phyloP scores from a whole-genome alignment of 64 coral and sea anemone genomes.

The Actinia tenebrosa region DNA sequence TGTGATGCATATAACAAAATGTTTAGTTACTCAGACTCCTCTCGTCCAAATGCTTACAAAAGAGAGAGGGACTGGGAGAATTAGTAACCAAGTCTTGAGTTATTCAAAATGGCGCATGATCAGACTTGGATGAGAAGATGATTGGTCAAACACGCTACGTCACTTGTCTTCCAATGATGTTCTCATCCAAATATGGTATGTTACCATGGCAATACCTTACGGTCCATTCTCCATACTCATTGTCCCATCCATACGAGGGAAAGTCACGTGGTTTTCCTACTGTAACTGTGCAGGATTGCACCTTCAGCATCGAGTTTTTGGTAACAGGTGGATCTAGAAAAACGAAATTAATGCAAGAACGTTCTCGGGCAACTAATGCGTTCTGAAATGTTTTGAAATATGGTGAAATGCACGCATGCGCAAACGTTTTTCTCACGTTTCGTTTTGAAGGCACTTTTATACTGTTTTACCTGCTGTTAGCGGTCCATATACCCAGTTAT shows the following conservation, averaged over 20 bases:
- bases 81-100: no score
- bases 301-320: constrained; percentile 41
- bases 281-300: constrained; percentile 13
- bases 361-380: no score
- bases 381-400: no score
- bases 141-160: no score
- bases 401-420: no score
- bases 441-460: no score
- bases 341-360: not conserved
- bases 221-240: constrained; percentile 52
- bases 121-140: no score
- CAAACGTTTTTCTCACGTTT: no score
- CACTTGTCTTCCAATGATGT: no score
- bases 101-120: no score
- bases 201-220: constrained; percentile 37
- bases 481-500: constrained; percentile 44
- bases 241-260: constrained; percentile 70
- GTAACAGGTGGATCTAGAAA: constrained; percentile 23
- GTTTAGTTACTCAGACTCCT: not conserved
- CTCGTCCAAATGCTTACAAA: no score
- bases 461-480: constrained; percentile 25
- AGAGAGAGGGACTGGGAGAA: no score
- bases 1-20: not conserved
- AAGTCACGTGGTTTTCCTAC: constrained; percentile 65
- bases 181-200: not conserved